These are phyloP conservation scores for Halocynthia roretzi DNA, from an alignment of 23 tunicate species.

Conservation along the genomic window DNA sequence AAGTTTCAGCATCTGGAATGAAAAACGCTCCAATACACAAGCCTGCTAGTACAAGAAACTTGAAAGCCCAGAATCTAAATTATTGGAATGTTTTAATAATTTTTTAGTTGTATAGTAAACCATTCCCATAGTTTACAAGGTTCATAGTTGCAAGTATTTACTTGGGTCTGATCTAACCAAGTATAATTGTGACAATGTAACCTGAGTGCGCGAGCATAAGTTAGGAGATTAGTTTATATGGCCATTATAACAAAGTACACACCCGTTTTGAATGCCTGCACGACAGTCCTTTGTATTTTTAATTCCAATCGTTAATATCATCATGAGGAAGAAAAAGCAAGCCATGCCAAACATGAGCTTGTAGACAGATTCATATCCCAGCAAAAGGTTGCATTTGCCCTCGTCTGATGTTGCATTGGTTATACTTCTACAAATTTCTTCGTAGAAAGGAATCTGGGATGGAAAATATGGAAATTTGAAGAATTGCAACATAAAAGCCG, in stretches of 20 bases:
- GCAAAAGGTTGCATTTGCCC: conserved; percentile 8
- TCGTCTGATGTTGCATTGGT: background rate
- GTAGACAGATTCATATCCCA: conserved; percentile 42
- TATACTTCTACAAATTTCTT: conserved; percentile 1
- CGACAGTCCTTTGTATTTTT: conserved; percentile 28
- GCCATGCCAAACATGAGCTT: conserved; percentile 41
- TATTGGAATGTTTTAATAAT: background rate
- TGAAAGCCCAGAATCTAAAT: conserved; percentile 33
- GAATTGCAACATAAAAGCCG: background rate
- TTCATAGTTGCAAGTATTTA: no score
- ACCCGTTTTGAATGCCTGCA: conserved; percentile 42
- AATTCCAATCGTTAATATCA: conserved; percentile 29
- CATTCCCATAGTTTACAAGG: no score
- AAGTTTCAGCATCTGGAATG: conserved; percentile 24
- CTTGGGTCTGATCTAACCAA: no score
- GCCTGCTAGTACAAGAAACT: conserved; percentile 22
- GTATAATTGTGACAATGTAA: no score
- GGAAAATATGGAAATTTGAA: background rate
- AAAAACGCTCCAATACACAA: conserved; percentile 33
- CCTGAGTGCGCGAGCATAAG: no score
- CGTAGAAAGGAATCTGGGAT: conserved; percentile 10
- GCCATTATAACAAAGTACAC: background rate
- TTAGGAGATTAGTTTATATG: no score
- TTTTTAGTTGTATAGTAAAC: no score
- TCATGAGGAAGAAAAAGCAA: conserved; percentile 37